Conservation (phyloP, 1,140 invertebrate genomes). For the Heterodera carotae region DNA sequence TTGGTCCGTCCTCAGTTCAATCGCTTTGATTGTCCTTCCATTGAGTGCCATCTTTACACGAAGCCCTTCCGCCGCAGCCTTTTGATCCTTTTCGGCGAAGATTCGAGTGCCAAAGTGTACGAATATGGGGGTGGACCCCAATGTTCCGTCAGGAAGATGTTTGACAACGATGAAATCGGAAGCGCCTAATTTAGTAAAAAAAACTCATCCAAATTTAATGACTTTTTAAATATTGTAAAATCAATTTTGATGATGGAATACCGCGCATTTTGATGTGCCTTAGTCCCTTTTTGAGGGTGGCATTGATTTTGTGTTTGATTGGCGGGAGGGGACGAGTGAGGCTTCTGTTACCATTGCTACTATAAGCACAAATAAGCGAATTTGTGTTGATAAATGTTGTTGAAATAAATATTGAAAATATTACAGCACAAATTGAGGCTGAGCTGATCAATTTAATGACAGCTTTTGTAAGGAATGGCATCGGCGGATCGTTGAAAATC, state of each 20-base stretch:
- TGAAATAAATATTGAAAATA: background rate
- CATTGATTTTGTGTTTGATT: background rate
- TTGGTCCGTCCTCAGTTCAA: background rate
- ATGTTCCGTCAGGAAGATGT: background rate
- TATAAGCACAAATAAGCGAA: background rate
- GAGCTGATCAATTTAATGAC: background rate
- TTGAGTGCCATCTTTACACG: background rate
- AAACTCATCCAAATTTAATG: background rate
- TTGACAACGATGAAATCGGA: background rate
- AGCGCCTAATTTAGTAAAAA: background rate
- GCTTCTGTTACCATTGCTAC: background rate
- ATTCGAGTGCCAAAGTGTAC: background rate
- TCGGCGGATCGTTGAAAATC: too few species aligned
- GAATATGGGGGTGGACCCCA: background rate
- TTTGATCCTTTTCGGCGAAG: background rate
- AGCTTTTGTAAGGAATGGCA: background rate
- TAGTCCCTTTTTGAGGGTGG: background rate
- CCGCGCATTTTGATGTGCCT: background rate
- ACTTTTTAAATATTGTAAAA: too few species aligned
- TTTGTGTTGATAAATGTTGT: background rate
- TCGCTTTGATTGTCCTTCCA: background rate
- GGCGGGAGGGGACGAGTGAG: too few species aligned
- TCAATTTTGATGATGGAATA: too few species aligned
- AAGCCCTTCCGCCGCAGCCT: background rate
- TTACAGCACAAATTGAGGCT: background rate